Conservation (phyloP, 2,113 vertebrate genomes). For the Microcebus tavaratra region DNA sequence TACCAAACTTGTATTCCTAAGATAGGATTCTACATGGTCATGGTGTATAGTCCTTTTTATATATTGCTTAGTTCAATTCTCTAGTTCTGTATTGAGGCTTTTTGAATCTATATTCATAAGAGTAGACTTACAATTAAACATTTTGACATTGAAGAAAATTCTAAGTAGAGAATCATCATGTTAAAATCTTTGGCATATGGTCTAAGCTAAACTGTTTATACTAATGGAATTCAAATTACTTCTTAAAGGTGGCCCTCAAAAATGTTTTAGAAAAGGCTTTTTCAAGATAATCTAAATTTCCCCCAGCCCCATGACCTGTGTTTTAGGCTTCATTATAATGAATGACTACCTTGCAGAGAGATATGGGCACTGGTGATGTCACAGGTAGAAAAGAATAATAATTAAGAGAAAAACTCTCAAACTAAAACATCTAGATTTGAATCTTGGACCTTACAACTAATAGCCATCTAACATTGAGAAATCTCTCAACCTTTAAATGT, state of each 20-base stretch:
- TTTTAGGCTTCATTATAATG: neutral
- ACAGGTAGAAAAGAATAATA: neutral
- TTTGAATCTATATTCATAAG: neutral
- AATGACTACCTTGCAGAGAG: neutral
- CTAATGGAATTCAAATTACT: neutral
- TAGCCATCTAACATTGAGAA: neutral
- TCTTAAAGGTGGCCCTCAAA: neutral
- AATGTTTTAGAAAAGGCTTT: neutral
- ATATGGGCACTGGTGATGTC: neutral
- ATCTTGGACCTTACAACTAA: neutral
- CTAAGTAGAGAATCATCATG: neutral
- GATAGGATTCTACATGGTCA: neutral
- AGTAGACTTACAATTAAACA: neutral
- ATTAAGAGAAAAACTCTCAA: neutral
- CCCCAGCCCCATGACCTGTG: neutral
- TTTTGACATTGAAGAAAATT: neutral
- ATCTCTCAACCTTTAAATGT: neutral
- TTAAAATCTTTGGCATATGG: neutral
- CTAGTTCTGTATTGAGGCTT: neutral
- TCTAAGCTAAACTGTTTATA: neutral
- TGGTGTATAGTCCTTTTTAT: neutral
- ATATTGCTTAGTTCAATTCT: neutral
- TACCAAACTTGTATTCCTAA: neutral
- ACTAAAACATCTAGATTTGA: neutral
- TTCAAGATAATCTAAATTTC: neutral